Percentiles rank a stretch among this genome's conserved stretches.
These are phyloP conservation scores for Bombus haemorrhoidalis DNA, from an alignment of 1,140 invertebrate species.

Conservation along the genomic window DNA sequence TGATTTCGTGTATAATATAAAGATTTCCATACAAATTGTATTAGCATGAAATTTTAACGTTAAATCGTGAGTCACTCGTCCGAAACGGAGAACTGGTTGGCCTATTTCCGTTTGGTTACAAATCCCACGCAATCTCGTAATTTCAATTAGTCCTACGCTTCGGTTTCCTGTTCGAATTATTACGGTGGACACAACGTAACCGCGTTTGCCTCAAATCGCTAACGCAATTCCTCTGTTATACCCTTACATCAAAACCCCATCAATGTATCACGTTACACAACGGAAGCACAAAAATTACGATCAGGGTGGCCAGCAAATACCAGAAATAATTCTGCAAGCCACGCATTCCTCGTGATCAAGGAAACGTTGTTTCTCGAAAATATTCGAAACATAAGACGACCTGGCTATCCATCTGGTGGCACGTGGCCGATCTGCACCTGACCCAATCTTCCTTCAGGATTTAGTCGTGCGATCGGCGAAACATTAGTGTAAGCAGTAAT, in stretches of 20 bases:
- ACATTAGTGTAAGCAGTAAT: conserved; percentile 33
- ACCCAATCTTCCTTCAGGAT: conserved; percentile 57
- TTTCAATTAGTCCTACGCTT: neutral
- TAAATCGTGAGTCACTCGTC: neutral
- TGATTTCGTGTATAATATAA: too few species aligned
- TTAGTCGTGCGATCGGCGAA: conserved; percentile 63
- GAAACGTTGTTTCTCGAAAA: neutral
- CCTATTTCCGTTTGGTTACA: neutral
- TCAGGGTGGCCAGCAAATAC: neutral
- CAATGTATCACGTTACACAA: too few species aligned
- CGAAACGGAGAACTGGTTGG: neutral
- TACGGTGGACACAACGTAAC: too few species aligned
- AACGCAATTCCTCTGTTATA: too few species aligned
- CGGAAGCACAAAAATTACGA: neutral
- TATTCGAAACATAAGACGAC: conserved; percentile 39
- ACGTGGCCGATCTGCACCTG: conserved; percentile 63
- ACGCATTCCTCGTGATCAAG: neutral
- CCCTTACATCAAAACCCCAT: too few species aligned
- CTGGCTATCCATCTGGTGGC: conserved; percentile 52
- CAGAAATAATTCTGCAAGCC: neutral
- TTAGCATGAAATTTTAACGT: neutral
- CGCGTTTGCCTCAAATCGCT: too few species aligned
- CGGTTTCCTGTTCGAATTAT: neutral
- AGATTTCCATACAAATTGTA: neutral
- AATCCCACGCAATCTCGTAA: neutral